Conservation (phyloP, 2,113 vertebrate genomes). For the Spheniscus mendiculus region DNA sequence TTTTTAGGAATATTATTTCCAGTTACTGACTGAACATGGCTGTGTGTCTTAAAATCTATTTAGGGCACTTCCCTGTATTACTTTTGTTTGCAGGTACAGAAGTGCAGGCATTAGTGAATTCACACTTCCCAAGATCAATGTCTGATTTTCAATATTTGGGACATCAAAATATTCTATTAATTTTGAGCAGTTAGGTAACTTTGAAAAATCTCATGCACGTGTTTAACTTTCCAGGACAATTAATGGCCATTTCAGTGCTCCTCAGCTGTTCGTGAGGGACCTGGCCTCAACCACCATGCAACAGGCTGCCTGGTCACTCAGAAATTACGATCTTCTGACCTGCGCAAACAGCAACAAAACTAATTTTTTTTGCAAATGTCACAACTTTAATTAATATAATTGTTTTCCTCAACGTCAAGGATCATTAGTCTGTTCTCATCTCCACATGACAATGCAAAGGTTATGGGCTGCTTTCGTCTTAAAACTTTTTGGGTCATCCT, state of each 20-base stretch:
- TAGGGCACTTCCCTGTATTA: too few relatives aligned
- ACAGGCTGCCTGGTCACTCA: not conserved
- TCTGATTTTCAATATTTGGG: not conserved
- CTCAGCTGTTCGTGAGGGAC: not conserved
- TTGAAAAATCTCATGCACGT: not conserved
- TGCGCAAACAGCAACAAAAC: not conserved
- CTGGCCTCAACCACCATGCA: too few relatives aligned
- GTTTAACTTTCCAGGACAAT: not conserved
- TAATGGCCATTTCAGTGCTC: not conserved
- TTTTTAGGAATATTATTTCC: not conserved
- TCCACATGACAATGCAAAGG: not conserved
- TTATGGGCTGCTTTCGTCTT: not conserved
- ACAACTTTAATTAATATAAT: constrained; percentile 10
- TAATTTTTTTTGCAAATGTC: not conserved
- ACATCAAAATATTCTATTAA: not conserved
- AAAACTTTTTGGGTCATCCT: not conserved
- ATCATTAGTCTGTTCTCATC: not conserved
- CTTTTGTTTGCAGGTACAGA: not conserved
- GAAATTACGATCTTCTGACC: not conserved
- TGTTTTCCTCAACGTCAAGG: not conserved
- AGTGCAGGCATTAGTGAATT: not conserved
- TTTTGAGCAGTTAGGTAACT: not conserved
- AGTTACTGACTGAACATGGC: not conserved
- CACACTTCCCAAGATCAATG: not conserved
- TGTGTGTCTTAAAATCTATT: not conserved